These are phyloP conservation scores for Emydocephalus ijimae DNA, from an alignment of 2,113 vertebrate species.

Conservation along the genomic window DNA sequence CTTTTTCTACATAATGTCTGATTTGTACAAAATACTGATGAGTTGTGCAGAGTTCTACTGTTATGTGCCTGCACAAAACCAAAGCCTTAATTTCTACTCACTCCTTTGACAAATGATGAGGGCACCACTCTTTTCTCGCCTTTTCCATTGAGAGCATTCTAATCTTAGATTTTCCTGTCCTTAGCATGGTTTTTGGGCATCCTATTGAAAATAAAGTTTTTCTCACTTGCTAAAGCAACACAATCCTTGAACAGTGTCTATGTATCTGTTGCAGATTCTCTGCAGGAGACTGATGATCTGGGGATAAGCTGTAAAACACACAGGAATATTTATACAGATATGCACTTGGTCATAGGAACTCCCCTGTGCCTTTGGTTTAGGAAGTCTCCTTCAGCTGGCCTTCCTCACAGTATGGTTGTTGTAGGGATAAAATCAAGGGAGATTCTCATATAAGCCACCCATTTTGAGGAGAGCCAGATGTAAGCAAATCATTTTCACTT, in stretches of 20 bases:
- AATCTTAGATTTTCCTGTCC: background rate
- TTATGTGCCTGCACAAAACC: background rate
- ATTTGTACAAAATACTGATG: background rate
- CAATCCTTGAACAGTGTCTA: background rate
- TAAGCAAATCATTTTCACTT: background rate
- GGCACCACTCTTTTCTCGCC: background rate
- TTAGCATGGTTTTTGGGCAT: background rate
- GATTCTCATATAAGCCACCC: background rate
- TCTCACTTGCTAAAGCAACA: background rate
- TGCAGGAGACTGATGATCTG: background rate
- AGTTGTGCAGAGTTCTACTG: background rate
- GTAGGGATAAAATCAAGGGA: background rate
- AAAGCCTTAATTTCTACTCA: background rate
- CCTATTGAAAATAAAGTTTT: background rate
- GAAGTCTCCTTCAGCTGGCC: background rate
- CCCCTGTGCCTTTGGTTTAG: background rate
- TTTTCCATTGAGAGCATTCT: background rate
- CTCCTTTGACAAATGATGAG: too few relatives aligned
- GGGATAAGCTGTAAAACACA: background rate
- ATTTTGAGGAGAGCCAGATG: background rate
- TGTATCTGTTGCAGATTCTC: too few relatives aligned
- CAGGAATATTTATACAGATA: background rate
- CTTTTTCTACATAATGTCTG: background rate
- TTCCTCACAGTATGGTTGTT: background rate
- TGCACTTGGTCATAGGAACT: background rate